Evolutionary conservation across 30 jellyfish, hydroid and myxozoan genomes (phyloP), one percentile per base, ranked within the genome.

Genomic region (Aurelia sp.): DNA sequence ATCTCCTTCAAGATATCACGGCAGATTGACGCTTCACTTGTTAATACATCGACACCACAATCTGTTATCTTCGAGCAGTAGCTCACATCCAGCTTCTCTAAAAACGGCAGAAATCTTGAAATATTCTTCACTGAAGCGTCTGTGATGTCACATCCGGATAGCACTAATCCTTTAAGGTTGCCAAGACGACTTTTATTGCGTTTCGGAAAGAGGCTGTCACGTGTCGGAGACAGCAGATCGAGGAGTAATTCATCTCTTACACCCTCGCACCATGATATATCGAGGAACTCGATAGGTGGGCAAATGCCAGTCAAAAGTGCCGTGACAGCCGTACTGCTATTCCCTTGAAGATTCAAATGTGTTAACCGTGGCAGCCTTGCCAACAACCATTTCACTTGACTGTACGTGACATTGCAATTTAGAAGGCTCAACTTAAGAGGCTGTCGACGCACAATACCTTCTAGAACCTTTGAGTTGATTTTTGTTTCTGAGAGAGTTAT

Each of bases 391-490:
- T 82, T 85, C 60, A 94, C 38, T 72, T 94, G 99, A 35, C 80
- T 73, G 48, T 35, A 88, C 11, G 81, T 88, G 50, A 88, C 78
- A 63, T 65, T 89, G 55, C 96, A 90, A 65, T 96, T 89, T 8
- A 94, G 51, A 18, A 94, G 69, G 24, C 65, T 60, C 57, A 94
- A 74, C 1, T 16, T 70, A n/a, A 67, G 5, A 4, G 99, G 99
- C 52, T 94, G 99, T 6, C 99, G 90, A 13, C 99, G 80, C 30
- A 94, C 93, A 15, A 94, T 73, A 15, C 99, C 99, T 27, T 62
- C 84, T 80, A 94, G 68, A 31, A 79, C 85, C 5, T 82, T n/a
- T 19, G 91, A 59, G 38, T 62, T 86, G 50, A 94, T 21, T n/a
- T 31, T 70, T 40, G 50, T 60, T 24, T 64, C 81, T 0, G 97